A percentile compares a stretch with the other conserved stretches of the same genome.
These are phyloP conservation scores for Ostrea edulis DNA, from an alignment of 1,140 invertebrate species.

Conservation along the genomic window DNA sequence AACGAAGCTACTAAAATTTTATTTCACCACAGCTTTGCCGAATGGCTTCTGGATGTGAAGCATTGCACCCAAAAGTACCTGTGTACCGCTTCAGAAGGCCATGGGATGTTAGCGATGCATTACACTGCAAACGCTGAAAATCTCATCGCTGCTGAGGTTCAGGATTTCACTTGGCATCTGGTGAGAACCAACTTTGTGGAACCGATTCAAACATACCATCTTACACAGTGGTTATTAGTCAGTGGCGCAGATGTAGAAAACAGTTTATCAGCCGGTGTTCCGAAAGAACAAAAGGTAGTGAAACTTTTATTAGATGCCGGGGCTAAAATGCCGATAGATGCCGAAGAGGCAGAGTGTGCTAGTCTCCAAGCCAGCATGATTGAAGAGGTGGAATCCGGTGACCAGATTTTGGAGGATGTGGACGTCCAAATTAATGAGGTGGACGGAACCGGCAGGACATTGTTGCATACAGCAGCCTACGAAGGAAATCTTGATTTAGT, in stretches of 20 bases:
- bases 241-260: slow-evolving; percentile 74
- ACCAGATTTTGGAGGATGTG: slow-evolving; percentile 58
- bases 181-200: slow-evolving; percentile 77
- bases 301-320: slow-evolving; percentile 76
- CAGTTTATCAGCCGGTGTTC: slow-evolving; percentile 72
- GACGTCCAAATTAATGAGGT: slow-evolving; percentile 68
- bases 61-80: slow-evolving; percentile 97
- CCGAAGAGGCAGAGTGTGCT: slow-evolving; percentile 60
- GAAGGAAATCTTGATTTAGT: slow-evolving; percentile 89
- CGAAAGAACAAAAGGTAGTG: slow-evolving; percentile 75
- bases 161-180: slow-evolving; percentile 83
- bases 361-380: slow-evolving; percentile 59
- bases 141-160: slow-evolving; percentile 81
- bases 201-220: slow-evolving; percentile 79
- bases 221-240: slow-evolving; percentile 78
- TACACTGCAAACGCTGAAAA: slow-evolving; percentile 84
- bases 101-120: slow-evolving; percentile 92
- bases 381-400: slow-evolving; percentile 56
- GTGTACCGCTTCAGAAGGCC: slow-evolving; percentile 91
- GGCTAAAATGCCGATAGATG: slow-evolving; percentile 67
- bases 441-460: slow-evolving; percentile 83
- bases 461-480: slow-evolving; percentile 86
- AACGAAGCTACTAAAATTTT: slow-evolving; percentile 84
- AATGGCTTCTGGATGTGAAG: slow-evolving; percentile 97
- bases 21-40: slow-evolving; percentile 93